Percentiles rank a stretch among this genome's conserved stretches.
These are phyloP conservation scores for Prolemur simus DNA, from an alignment of 2,113 vertebrate species.

Conservation along the genomic window DNA sequence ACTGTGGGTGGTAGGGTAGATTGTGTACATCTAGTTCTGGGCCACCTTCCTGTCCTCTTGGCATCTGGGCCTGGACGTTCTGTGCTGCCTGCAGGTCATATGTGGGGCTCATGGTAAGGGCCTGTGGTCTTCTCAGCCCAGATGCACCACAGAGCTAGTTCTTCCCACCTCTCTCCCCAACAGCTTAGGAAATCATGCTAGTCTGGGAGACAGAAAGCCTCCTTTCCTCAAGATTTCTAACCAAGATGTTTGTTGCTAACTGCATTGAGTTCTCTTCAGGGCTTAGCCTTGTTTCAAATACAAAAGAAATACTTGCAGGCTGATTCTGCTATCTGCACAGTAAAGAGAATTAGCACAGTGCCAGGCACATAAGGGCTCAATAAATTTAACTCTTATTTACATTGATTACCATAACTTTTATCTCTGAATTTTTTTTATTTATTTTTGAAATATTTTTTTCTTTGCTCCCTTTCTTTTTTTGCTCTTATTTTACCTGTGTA, in stretches of 20 bases:
- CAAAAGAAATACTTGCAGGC: neutral
- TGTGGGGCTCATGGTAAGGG: neutral
- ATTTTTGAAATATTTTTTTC: slow-evolving; percentile 8
- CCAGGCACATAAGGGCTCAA: neutral
- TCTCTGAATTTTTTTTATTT: neutral
- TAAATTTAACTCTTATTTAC: neutral
- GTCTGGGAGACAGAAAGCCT: neutral
- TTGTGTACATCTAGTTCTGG: neutral
- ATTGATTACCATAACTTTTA: neutral
- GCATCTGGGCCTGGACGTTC: neutral
- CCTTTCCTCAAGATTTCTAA: neutral
- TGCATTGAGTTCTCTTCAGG: neutral
- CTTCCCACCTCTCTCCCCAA: neutral
- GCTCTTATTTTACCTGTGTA: neutral
- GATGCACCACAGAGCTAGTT: neutral
- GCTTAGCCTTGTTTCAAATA: neutral
- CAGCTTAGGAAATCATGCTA: neutral
- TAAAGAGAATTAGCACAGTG: neutral
- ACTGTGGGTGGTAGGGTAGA: neutral
- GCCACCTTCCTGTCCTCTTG: neutral
- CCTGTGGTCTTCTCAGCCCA: neutral
- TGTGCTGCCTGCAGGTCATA: neutral
- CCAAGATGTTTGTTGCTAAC: neutral
- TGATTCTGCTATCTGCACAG: neutral
- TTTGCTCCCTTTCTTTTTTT: neutral